These are phyloP conservation scores for Cotesia vestalis DNA, from an alignment of 1,140 invertebrate genomes.

Conservation along the genomic window DNA sequence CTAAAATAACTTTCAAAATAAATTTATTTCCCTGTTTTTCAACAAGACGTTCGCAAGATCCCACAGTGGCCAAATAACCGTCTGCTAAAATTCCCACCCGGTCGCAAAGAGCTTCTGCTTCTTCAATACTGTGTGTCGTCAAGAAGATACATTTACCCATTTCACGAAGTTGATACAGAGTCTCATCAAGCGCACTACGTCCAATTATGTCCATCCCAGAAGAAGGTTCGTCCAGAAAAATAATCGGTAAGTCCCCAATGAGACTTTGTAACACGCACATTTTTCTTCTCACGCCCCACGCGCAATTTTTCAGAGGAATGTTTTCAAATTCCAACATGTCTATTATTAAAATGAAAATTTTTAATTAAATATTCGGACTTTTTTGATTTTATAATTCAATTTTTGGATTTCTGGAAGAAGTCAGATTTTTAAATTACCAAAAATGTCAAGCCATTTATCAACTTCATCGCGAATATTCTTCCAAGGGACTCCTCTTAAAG, in stretches of 20 bases:
- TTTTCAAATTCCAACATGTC: constrained; percentile 48
- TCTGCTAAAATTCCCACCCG: constrained; percentile 71
- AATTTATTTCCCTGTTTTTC: constrained; percentile 74
- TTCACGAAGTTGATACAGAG: constrained; percentile 59
- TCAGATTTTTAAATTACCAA: constrained; percentile 59
- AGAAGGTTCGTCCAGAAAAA: constrained; percentile 89
- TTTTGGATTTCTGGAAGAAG: constrained; percentile 56
- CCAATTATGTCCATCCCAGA: constrained; percentile 72
- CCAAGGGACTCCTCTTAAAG: constrained; percentile 75
- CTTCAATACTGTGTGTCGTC: constrained; percentile 69
- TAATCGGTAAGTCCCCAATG: constrained; percentile 86
- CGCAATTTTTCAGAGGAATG: constrained; percentile 43
- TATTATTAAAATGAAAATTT: constrained; percentile 17
- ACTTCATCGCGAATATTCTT: constrained; percentile 66
- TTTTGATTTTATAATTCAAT: constrained; percentile 1
- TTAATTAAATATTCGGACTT: background rate
- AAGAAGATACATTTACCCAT: constrained; percentile 58
- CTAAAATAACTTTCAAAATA: constrained; percentile 66
- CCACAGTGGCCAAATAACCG: constrained; percentile 68
- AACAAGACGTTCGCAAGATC: constrained; percentile 70
- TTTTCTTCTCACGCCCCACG: constrained; percentile 43
- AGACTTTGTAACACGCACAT: constrained; percentile 54
- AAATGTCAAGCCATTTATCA: constrained; percentile 66
- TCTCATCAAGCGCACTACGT: constrained; percentile 66
- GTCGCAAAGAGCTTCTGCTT: constrained; percentile 72